Base-by-base conservation (phyloP, 2,113 vertebrate genomes). In the Ictidomys tridecemlineatus region DNA sequence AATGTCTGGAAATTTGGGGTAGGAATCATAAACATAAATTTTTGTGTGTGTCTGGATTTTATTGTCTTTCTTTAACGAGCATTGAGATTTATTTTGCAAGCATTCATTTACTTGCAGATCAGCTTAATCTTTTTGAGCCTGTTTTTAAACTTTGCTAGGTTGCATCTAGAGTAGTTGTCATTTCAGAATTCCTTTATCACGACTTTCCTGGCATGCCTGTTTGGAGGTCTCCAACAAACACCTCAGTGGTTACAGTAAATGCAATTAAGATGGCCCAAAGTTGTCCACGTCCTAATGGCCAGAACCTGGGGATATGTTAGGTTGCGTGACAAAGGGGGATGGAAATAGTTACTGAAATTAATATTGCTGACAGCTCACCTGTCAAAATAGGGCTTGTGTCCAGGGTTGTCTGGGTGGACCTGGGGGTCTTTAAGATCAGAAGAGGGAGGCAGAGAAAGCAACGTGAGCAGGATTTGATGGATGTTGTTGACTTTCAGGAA, bases 41-140 rank as follows among this genome's bases (percentile, higher is more conserved):
- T 51, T 51, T 92, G 24, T 76, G 89, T 87, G 67, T 70, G n/a
- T 67, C 61, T 92, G 48, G 32, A 74, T 70, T 53, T 69, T 42
- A 7, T 61, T 69, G 28, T 45, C 65, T 82, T 84, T 83, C 85
- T 93, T 84, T 51, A 42, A 85, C 73, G 86, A 70, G 34, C 18
- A 48, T 70, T 80, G 48, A 63, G 22, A 30, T 80, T 79, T 63
- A 78, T 85, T 95, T 89, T 92, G 18, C 17, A 51, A 79, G 83
- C 30, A 39, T 89, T 76, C 51, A 72, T 58, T 82, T 86, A 65
- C 16, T 82, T 70, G 13, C 82, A 42, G 39, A 53, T 48, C 56
- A 70, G 20, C 18, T 83, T 91, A 51, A 78, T 85, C 82, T 45
- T 37, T 85, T 48, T 48, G 22, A 90, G 14, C 48, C 73, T 67